A percentile compares a stretch with the other conserved stretches of the same genome.
Conservation (phyloP, 2,888 invertebrate genomes). For the Hirtodrosophila trivittata region DNA sequence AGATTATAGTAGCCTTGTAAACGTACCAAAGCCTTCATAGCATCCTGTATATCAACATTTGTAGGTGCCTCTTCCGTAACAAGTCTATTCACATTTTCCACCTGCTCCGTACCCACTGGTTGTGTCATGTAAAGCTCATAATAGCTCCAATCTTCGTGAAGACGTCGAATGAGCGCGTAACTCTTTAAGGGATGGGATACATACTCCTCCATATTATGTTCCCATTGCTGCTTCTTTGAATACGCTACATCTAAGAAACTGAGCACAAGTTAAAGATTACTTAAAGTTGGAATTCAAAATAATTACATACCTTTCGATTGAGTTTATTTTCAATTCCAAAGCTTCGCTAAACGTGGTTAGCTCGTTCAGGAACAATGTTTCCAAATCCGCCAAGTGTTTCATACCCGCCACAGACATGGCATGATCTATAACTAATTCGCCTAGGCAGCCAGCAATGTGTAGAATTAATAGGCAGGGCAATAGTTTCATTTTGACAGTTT, state of each 20-base stretch:
- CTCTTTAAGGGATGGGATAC: constrained; percentile 34
- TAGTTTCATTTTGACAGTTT: constrained; percentile 17
- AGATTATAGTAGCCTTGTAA: constrained; percentile 12
- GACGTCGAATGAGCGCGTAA: constrained; percentile 34
- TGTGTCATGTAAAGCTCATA: constrained; percentile 23
- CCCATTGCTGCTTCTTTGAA: constrained; percentile 11
- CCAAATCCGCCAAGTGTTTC: constrained; percentile 6
- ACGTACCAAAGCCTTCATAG: background rate
- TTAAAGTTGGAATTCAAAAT: background rate
- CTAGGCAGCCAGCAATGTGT: background rate
- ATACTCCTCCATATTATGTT: constrained; percentile 6
- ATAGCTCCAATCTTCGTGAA: constrained; percentile 45
- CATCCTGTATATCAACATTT: constrained; percentile 4
- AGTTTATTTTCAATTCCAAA: constrained; percentile 26
- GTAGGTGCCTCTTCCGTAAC: background rate
- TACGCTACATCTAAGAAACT: constrained; percentile 33
- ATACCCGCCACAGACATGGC: constrained; percentile 29
- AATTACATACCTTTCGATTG: constrained; percentile 29
- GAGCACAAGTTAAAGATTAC: background rate
- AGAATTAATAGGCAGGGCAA: constrained; percentile 1
- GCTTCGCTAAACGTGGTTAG: constrained; percentile 11
- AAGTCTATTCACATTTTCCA: constrained; percentile 6
- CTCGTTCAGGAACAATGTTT: constrained; percentile 24
- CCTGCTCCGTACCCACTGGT: background rate
- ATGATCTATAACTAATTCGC: background rate